These are phyloP conservation scores for Hemithea aestivaria DNA, from an alignment of 2,888 invertebrate genomes.

Conservation along the genomic window DNA sequence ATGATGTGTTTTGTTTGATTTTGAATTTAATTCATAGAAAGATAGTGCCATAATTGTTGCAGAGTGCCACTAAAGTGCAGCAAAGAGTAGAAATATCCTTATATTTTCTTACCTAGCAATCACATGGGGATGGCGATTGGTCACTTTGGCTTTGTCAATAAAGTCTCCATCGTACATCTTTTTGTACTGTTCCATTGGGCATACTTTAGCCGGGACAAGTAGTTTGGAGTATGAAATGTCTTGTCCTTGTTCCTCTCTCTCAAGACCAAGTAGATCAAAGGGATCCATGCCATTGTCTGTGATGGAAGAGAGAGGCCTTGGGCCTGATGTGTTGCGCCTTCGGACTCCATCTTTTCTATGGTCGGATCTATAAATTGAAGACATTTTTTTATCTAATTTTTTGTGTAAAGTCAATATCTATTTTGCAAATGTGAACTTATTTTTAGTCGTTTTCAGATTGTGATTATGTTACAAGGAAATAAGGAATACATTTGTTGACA, in stretches of 20 bases:
- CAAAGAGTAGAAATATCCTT: no score
- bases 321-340: conserved; percentile 89
- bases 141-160: conserved; percentile 58
- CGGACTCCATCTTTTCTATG: conserved; percentile 85
- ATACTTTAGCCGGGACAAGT: conserved; percentile 84
- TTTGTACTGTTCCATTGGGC: conserved; percentile 65
- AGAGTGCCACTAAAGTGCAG: no score
- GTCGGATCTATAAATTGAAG: conserved; percentile 63
- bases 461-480: no score
- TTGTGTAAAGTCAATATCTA: no score
- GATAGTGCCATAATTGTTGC: no score
- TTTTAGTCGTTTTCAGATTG: no score
- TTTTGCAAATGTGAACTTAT: no score
- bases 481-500: no score
- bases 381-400: not conserved
- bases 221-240: conserved; percentile 94
- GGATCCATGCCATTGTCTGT: conserved; percentile 91
- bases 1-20: no score
- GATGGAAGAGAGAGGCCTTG: conserved; percentile 89
- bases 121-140: conserved; percentile 73
- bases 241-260: conserved; percentile 91
- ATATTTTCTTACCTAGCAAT: conserved; percentile 73
- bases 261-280: conserved; percentile 90
- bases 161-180: conserved; percentile 72
- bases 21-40: no score